Conservation (phyloP, 2,113 vertebrate species). For the Actenoides lindsayi region DNA sequence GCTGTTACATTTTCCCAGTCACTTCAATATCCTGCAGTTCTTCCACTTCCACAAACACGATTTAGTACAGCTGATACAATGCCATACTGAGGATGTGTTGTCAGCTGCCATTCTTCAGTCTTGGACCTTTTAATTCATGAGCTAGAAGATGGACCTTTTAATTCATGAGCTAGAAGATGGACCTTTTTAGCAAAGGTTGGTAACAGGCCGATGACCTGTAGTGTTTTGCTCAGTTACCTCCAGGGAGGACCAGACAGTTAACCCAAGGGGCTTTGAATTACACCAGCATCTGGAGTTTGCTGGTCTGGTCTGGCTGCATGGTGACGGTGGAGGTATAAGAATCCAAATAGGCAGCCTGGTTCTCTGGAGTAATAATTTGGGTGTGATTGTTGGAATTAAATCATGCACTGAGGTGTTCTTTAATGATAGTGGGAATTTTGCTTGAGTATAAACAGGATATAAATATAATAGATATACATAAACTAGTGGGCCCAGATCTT, state of each 20-base stretch:
- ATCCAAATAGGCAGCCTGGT: neutral
- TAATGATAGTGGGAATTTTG: neutral
- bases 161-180: neutral
- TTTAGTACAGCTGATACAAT: neutral
- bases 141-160: neutral
- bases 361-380: neutral
- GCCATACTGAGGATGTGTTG: neutral
- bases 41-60: neutral
- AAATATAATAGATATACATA: neutral
- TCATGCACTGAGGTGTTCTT: neutral
- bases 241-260: neutral
- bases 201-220: neutral
- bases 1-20: slow-evolving; percentile 29
- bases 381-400: neutral
- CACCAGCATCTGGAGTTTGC: neutral
- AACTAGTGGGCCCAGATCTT: neutral
- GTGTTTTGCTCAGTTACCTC: neutral
- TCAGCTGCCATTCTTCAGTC: neutral
- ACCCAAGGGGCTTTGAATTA: neutral
- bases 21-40: slow-evolving; percentile 10
- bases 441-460: neutral
- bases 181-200: neutral
- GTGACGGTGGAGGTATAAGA: neutral
- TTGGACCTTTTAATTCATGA: neutral
- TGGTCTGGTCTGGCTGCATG: neutral